Evolutionary conservation across 1,140 invertebrate species (phyloP), one percentile per base, ranked within the genome.

Genomic region (Drosophila serrata): DNA sequence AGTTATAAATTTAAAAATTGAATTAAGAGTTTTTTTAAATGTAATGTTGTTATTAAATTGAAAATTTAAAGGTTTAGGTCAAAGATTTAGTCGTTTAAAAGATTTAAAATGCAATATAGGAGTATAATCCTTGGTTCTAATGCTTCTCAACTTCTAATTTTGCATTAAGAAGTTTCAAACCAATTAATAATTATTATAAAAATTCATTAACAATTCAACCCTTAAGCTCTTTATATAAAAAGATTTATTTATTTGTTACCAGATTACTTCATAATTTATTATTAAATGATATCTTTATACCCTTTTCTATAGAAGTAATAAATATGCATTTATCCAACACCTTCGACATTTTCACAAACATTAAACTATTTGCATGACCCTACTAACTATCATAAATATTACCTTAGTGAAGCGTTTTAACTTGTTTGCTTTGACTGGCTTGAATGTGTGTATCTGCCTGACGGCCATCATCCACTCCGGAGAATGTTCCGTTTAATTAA

Each of bases 401-500:
- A 13, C 7, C 22, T 49, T 19, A 33, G 65, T 58, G 13, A 60
- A 64, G 12, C 31, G 9, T 27, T 57, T 69, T 12, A 55, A 13
- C 13, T 45, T 58, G 27, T 72, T 72, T 70, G 24, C 35, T 46
- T 15, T 27, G 48, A 33, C 37, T 48, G 33, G 40, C 24, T 22
- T 70, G 42, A 22, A 40, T 48, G 24, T 55, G 24, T 55, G 53
- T 64, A 40, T 59, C 33, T 60, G 74, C 73, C 75, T 69, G 49
- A 13, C 62, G 49, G 65, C 24, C 51, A 53, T 65, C 39, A 67
- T 53, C 24, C 49, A 45, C 45, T 60, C 58, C 33, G 29, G 62
- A 48, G 61, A 59, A 51, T 86, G 79, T 70, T 59, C 24, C 64
- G 57, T 85, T 84, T 85, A 87, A 88, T 87, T 79, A 63, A 88